Evolutionary conservation across 2,888 invertebrate genomes (phyloP).

Genomic region (Diaperis boleti): DNA sequence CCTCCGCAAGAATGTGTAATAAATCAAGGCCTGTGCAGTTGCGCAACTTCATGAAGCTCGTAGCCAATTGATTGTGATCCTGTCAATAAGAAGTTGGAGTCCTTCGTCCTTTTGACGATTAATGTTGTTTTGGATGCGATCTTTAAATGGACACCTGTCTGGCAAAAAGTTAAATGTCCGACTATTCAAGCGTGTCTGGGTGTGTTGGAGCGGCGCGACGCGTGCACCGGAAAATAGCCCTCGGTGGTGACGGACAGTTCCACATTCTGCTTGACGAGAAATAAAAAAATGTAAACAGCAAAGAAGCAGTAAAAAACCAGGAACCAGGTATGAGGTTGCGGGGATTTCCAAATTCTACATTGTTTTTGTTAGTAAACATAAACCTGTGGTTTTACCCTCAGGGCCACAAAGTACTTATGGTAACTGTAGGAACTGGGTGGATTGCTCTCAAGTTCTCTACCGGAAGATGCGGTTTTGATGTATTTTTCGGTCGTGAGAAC

Average conservation of each 20-base stretch:
- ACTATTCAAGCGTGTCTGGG: constrained; percentile 22
- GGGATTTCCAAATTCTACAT: no score
- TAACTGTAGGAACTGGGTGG: no score
- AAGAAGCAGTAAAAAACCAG: neutral
- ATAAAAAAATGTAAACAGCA: neutral
- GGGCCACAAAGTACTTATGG: no score
- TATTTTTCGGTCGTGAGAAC: no score
- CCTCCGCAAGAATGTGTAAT: constrained; percentile 38
- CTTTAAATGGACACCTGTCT: constrained; percentile 30
- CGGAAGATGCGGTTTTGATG: no score
- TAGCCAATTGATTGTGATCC: constrained; percentile 37
- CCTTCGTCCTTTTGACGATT: constrained; percentile 10
- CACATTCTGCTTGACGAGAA: neutral
- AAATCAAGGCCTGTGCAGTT: constrained; percentile 42
- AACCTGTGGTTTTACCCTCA: no score
- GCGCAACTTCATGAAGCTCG: constrained; percentile 36
- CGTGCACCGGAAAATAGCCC: constrained; percentile 27
- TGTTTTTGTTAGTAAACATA: no score
- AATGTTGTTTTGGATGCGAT: constrained; percentile 13
- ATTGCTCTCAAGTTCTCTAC: no score
- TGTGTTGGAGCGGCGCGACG: constrained; percentile 18
- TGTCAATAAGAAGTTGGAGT: constrained; percentile 23
- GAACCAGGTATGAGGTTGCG: no score
- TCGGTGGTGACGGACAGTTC: neutral
- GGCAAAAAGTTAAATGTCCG: constrained; percentile 30